phyloP scores from a whole-genome alignment of 2,888 invertebrate genomes.

The Dolichomitus sp. region DNA sequence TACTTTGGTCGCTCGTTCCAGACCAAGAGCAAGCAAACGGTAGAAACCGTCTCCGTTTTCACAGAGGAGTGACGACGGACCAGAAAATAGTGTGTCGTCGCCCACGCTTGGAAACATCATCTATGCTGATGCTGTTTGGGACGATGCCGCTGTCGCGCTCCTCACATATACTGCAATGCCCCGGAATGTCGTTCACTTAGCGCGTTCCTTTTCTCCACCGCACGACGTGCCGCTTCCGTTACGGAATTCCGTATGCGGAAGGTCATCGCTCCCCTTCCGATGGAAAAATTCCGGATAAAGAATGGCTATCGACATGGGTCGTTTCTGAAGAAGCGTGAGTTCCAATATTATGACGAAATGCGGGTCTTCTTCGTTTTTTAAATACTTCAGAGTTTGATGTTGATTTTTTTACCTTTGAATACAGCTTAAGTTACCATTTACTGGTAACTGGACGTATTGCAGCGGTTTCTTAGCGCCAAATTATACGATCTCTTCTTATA shows the following conservation, averaged over 20 bases:
- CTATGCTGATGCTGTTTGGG: constrained; percentile 38
- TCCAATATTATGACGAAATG: background rate
- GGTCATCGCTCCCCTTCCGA: constrained; percentile 50
- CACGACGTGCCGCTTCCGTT: constrained; percentile 32
- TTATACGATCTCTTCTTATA: too few species aligned
- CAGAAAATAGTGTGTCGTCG: constrained; percentile 69
- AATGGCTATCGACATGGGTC: background rate
- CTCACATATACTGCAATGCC: background rate
- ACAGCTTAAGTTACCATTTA: too few species aligned
- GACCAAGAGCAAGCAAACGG: constrained; percentile 8
- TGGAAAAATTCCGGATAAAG: constrained; percentile 27
- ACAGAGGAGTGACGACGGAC: constrained; percentile 65
- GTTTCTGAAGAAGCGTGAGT: background rate
- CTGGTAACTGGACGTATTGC: too few species aligned
- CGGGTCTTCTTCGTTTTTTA: background rate
- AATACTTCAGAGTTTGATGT: background rate
- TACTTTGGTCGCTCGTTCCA: constrained; percentile 7
- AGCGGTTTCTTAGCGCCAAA: too few species aligned
- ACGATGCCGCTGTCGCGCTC: constrained; percentile 19
- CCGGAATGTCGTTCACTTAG: constrained; percentile 55
- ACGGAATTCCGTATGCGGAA: constrained; percentile 43
- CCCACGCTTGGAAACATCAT: constrained; percentile 55
- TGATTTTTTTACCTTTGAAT: background rate
- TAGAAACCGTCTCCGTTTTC: constrained; percentile 39
- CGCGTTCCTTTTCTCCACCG: constrained; percentile 32